phyloP scores from a whole-genome alignment of 2,888 invertebrate genomes.

The Byasa hedistus region DNA sequence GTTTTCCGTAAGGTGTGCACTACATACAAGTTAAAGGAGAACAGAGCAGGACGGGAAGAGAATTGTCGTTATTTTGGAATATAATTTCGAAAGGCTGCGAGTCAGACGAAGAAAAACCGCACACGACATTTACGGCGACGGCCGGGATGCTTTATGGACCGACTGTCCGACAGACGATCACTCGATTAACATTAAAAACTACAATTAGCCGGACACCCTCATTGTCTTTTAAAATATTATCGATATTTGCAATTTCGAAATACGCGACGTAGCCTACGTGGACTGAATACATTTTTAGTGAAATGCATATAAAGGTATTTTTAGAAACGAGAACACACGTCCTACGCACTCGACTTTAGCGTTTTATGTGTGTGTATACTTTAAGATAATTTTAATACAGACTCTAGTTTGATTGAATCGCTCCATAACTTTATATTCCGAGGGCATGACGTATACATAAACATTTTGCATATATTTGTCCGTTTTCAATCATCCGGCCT shows the following conservation, averaged over 20 bases:
- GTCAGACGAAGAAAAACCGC: constrained; percentile 70
- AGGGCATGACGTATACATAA: constrained; percentile 26
- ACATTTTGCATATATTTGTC: constrained; percentile 36
- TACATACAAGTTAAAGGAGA: background rate
- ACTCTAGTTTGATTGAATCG: constrained; percentile 3
- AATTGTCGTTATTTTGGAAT: constrained; percentile 65
- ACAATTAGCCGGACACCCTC: constrained; percentile 55
- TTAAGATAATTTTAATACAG: constrained; percentile 1
- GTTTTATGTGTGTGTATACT: constrained; percentile 7
- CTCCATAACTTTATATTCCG: constrained; percentile 22
- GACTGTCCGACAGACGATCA: constrained; percentile 55
- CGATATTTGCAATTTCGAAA: constrained; percentile 31
- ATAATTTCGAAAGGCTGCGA: constrained; percentile 57
- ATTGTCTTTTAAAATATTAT: constrained; percentile 38
- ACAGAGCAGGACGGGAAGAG: constrained; percentile 42
- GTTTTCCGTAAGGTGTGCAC: background rate
- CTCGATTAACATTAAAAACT: constrained; percentile 62
- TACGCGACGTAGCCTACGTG: constrained; percentile 22
- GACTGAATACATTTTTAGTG: constrained; percentile 9
- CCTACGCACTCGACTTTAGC: background rate
- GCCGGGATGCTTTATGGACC: constrained; percentile 61
- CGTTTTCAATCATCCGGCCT: constrained; percentile 42
- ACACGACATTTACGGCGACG: constrained; percentile 72
- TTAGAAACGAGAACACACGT: background rate
- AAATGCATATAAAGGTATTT: constrained; percentile 14